A percentile compares a stretch with the other conserved stretches of the same genome.
These are phyloP conservation scores for Gambusia affinis DNA, from an alignment of 2,113 vertebrate genomes.

Conservation along the genomic window DNA sequence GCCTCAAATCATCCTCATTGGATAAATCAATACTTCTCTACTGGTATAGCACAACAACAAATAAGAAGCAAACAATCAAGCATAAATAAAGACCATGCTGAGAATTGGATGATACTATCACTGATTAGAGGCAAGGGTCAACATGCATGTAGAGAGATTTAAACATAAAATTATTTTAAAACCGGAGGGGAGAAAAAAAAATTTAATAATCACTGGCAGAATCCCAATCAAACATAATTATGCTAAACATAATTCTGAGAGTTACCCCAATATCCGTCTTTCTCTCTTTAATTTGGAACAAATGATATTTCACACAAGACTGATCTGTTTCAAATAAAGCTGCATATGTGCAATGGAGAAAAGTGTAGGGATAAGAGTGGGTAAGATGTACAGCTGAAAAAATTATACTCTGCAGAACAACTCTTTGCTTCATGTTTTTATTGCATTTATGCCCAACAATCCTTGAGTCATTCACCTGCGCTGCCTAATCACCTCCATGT, in stretches of 20 bases:
- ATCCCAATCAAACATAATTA: slow-evolving; percentile 12
- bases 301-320: background rate
- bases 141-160: background rate
- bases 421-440: too few relatives aligned
- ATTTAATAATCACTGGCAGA: background rate
- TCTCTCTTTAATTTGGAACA: background rate
- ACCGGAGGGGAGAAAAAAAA: background rate
- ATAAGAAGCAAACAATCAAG: slow-evolving; percentile 1
- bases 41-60: background rate
- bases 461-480: too few relatives aligned
- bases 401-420: too few relatives aligned
- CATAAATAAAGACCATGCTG: background rate
- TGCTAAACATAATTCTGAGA: background rate
- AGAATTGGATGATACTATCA: background rate
- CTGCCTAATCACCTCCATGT: too few relatives aligned
- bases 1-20: background rate
- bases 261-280: background rate
- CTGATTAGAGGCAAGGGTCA: background rate
- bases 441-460: too few relatives aligned
- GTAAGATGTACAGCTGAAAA: background rate
- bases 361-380: background rate
- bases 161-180: slow-evolving; percentile 1
- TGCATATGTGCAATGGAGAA: background rate
- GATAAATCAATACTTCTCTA: background rate
- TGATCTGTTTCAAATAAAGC: background rate